Base-by-base conservation (phyloP, 2,797 vertebrate species). In the Margarornis squamiger region DNA sequence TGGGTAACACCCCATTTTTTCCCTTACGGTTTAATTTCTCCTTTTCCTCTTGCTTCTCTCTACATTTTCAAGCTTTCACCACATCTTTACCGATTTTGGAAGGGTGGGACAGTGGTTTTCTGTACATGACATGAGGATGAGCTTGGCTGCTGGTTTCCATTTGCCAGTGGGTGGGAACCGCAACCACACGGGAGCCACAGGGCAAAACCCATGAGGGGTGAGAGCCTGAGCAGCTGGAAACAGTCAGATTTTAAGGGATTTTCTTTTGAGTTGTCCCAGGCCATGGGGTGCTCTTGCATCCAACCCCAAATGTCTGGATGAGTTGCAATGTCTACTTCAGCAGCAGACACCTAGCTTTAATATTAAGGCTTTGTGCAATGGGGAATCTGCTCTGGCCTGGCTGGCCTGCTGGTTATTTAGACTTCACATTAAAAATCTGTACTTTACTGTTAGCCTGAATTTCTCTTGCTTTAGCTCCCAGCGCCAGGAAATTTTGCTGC, bases 1-100 rank as follows among this genome's bases (percentile, higher is more conserved):
- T 95, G 95, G 93, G 95, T 93, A 78, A 90, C 5, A 10, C 80
- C 96, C 93, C 94, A 95, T 95, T 92, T 90, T 92, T 87, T 74
- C 78, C 78, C 59, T 90, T 90, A 36, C 93, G 95, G 82, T 90
- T 93, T 74, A 77, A 68, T 91, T 95, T 94, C 86, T 96, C 51
- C 59, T 90, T 81, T 90, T 85, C 77, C 49, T 94, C 74, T 84
- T 77, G 18, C 76, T 87, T 20, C 48, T 92, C 36, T 85, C 85
- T 85, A 2, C 7, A 4, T 79, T 93, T 88, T 65, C 80, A 78
- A 66, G 38, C 55, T 78, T 63, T 87, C 67, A 84, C 66, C 52
- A 36, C 48, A 48, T 63, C 84, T 86, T 78, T 71, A 63, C 24
- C 23, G 6, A 36, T n/a, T 80, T 58, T 46, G 71, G 71, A 73